Evolutionary conservation across 1,140 invertebrate genomes (phyloP).

Genomic region (Teleogryllus occipitalis): DNA sequence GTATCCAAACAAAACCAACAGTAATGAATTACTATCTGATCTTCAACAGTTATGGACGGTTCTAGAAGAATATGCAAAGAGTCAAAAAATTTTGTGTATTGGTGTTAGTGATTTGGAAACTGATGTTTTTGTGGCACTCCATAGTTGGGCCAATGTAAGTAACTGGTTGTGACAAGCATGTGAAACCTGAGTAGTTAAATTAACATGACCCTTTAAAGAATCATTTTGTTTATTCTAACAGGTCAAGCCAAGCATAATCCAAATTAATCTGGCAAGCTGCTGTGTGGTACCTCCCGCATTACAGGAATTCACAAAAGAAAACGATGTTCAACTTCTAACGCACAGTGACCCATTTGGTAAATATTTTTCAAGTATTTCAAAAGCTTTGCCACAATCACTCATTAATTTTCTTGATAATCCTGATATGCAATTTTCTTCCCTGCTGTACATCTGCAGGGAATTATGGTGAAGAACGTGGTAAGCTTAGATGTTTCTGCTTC

Average conservation of each 20-base stretch:
- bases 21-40: constrained; percentile 43
- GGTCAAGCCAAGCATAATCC: constrained; percentile 83
- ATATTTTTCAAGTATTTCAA: constrained; percentile 23
- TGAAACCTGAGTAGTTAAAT: neutral
- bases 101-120: constrained; percentile 87
- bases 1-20: constrained; percentile 49
- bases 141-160: constrained; percentile 62
- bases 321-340: constrained; percentile 87
- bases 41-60: constrained; percentile 64
- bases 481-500: neutral
- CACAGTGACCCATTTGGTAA: constrained; percentile 88
- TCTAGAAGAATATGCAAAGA: constrained; percentile 58
- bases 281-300: constrained; percentile 90
- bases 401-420: neutral
- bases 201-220: neutral
- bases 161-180: neutral
- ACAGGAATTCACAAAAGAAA: constrained; percentile 78
- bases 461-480: constrained; percentile 4
- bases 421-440: neutral
- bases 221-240: constrained; percentile 30
- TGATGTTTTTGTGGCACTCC: constrained; percentile 62
- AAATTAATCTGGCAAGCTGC: constrained; percentile 91
- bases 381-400: neutral
- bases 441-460: neutral
- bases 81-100: constrained; percentile 58